phyloP scores from a whole-genome alignment of 2,113 vertebrate species.

The Rhabdomys dilectus region DNA sequence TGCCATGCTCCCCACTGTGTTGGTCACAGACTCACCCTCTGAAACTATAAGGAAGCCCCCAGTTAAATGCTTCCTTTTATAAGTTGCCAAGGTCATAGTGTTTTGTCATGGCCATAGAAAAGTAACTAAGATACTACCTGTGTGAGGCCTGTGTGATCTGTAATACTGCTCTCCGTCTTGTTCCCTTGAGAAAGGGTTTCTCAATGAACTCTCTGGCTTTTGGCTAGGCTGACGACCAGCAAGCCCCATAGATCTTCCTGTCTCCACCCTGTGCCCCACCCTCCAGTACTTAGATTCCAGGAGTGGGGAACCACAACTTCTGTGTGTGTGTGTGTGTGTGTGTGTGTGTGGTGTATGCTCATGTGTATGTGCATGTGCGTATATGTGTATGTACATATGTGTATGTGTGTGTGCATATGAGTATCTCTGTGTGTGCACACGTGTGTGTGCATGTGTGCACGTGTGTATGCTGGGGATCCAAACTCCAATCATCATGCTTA shows the following conservation, averaged over 20 bases:
- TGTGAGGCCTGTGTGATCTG: neutral
- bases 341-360: neutral
- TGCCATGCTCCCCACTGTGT: neutral
- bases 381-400: neutral
- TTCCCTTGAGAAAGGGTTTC: neutral
- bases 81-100: neutral
- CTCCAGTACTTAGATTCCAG: neutral
- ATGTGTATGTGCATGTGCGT: neutral
- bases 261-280: neutral
- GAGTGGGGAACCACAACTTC: neutral
- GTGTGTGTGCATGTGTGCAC: neutral
- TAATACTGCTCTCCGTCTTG: neutral
- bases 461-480: neutral
- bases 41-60: neutral
- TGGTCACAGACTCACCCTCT: neutral
- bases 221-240: neutral
- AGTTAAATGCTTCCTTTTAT: neutral
- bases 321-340: neutral
- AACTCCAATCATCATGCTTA: neutral
- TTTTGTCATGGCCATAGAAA: neutral
- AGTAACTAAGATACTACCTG: neutral
- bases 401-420: neutral
- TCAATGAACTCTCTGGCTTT: neutral
- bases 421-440: neutral
- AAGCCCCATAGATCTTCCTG: neutral